These are phyloP conservation scores for Galago senegalensis DNA, from an alignment of 2,797 vertebrate genomes.

Conservation along the genomic window DNA sequence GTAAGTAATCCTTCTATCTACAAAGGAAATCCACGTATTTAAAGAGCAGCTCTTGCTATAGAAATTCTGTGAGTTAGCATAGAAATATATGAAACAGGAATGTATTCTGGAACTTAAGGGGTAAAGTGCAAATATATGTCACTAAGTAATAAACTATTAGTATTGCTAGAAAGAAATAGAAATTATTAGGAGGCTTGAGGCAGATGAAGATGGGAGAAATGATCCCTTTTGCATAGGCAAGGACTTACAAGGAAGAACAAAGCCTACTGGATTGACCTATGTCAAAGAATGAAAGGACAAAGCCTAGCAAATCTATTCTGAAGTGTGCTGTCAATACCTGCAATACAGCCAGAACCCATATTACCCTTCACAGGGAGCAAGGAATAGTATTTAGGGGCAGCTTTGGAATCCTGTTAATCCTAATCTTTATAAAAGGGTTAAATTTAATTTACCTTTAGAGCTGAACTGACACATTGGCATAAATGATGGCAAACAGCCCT, in stretches of 20 bases:
- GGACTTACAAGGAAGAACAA: not conserved
- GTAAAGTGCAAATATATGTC: not conserved
- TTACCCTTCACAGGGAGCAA: conserved; percentile 10
- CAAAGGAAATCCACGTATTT: not conserved
- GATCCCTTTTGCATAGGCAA: not conserved
- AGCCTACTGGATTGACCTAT: not conserved
- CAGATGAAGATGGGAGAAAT: not conserved
- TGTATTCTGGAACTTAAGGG: not conserved
- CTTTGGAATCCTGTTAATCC: not conserved
- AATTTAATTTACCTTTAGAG: conserved; percentile 38
- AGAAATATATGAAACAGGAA: conserved; percentile 10
- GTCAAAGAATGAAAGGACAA: not conserved
- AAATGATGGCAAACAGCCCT: not conserved
- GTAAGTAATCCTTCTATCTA: not conserved
- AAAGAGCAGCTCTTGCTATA: not conserved
- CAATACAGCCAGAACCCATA: not conserved
- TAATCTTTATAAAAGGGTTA: conserved; percentile 2
- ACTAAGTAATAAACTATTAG: not conserved
- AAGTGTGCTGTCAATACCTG: not conserved
- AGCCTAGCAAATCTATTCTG: not conserved
- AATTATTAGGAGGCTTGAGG: not conserved
- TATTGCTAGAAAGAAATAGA: conserved; percentile 49
- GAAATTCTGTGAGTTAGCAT: not conserved
- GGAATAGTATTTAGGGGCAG: not conserved
- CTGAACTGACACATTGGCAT: conserved; percentile 1